A percentile compares a stretch with the other conserved stretches of the same genome.
Evolutionary conservation across 2,113 vertebrate species (phyloP).

Genomic region (Todiramphus chloris): DNA sequence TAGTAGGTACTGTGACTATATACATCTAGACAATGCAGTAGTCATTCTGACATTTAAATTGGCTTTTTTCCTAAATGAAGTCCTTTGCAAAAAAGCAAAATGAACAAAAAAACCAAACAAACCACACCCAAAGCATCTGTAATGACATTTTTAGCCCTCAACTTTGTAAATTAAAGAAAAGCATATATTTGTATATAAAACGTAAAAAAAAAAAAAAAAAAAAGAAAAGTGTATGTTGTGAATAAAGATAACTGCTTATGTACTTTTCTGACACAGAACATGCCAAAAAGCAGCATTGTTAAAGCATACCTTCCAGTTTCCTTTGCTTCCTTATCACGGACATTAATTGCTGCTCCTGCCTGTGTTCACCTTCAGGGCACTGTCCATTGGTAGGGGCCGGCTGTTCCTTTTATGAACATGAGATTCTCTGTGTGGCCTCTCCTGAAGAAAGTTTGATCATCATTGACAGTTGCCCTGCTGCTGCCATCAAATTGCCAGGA

Average conservation of each 20-base stretch:
- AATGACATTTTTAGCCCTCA: neutral
- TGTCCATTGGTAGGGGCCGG: fast-evolving
- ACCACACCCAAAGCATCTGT: neutral
- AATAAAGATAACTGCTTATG: neutral
- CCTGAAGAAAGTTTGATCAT: neutral
- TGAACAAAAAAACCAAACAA: too few relatives aligned
- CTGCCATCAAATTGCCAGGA: neutral
- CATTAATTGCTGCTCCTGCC: neutral
- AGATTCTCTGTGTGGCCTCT: neutral
- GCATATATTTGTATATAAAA: neutral
- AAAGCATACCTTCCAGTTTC: neutral
- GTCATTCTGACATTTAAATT: neutral
- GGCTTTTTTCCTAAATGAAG: neutral
- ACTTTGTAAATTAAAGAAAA: neutral
- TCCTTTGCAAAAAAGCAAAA: neutral
- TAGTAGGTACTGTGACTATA: too few relatives aligned
- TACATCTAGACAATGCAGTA: neutral
- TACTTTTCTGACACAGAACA: neutral
- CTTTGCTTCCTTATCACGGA: neutral
- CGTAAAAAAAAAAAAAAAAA: neutral
- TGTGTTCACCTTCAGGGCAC: neutral
- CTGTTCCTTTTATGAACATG: neutral
- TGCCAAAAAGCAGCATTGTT: neutral
- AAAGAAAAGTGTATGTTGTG: neutral
- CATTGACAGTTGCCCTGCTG: neutral